Percentiles rank a stretch among this genome's conserved stretches.
Conservation (phyloP, 2,888 invertebrate genomes). For the Pyralis farinalis region DNA sequence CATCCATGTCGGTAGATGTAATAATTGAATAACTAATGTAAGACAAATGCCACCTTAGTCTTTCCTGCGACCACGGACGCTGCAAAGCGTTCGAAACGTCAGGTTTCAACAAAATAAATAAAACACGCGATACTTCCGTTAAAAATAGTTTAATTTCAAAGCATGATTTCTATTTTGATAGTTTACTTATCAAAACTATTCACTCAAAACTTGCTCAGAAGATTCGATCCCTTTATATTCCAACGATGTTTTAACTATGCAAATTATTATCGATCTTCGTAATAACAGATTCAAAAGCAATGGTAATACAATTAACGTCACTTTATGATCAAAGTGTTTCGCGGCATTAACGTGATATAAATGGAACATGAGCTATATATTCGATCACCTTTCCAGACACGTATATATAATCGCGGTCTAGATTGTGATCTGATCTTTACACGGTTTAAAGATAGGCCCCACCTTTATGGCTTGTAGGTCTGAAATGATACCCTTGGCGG, state of each 20-base stretch:
- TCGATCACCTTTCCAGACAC: conserved; percentile 47
- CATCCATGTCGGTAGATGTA: no score
- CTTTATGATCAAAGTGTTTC: conserved; percentile 28
- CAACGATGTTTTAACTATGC: conserved; percentile 27
- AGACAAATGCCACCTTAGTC: no score
- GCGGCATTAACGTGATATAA: conserved; percentile 28
- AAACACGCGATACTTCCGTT: no score
- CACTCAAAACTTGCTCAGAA: no score
- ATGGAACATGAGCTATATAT: conserved; percentile 13
- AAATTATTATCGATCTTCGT: conserved; percentile 34
- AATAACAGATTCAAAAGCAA: conserved; percentile 44
- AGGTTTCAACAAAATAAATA: no score
- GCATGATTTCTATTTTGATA: no score
- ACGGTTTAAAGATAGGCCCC: conserved; percentile 13
- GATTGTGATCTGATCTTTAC: conserved; percentile 38
- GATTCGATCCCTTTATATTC: no score
- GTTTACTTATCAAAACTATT: no score
- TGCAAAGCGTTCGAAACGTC: no score
- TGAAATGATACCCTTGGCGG: conserved; percentile 36
- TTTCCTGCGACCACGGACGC: no score
- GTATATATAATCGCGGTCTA: conserved; percentile 29
- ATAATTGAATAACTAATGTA: no score
- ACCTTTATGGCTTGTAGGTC: conserved; percentile 23
- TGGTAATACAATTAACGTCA: conserved; percentile 29
- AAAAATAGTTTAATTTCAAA: no score